These are phyloP conservation scores for Sesia bembeciformis DNA, from an alignment of 2,888 invertebrate genomes.

Conservation along the genomic window DNA sequence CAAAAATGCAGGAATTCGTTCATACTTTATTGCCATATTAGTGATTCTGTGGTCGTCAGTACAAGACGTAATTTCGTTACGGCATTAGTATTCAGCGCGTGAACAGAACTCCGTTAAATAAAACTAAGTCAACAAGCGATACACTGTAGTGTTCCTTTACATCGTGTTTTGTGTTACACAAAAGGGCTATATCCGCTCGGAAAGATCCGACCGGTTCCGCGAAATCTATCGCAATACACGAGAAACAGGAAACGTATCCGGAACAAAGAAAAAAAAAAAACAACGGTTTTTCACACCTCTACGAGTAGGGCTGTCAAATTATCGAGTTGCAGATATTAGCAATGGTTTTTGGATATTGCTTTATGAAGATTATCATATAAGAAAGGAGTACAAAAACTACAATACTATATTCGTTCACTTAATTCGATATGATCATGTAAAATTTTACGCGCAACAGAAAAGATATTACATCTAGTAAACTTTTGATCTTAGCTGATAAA, in stretches of 20 bases:
- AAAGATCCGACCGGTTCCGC: conserved; percentile 54
- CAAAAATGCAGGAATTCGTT: conserved; percentile 13
- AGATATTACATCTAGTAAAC: too few relatives aligned
- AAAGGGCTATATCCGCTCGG: conserved; percentile 65
- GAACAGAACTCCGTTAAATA: conserved; percentile 36
- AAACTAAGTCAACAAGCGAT: conserved; percentile 56
- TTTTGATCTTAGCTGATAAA: too few relatives aligned
- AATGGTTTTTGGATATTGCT: not conserved
- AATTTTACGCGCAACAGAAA: too few relatives aligned
- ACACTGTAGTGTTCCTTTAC: conserved; percentile 29
- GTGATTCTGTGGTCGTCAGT: conserved; percentile 24
- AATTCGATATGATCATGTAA: too few relatives aligned
- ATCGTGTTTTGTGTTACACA: conserved; percentile 51
- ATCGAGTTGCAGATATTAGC: not conserved
- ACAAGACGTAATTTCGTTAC: conserved; percentile 33
- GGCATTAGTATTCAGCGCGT: conserved; percentile 37
- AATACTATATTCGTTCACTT: too few relatives aligned
- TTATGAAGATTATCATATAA: too few relatives aligned
- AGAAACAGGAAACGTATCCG: conserved; percentile 70
- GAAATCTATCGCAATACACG: conserved; percentile 64
- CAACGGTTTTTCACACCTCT: conserved; percentile 37
- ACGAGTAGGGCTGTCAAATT: conserved; percentile 29
- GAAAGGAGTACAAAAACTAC: too few relatives aligned
- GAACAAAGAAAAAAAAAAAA: conserved; percentile 54
- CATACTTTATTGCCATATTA: conserved; percentile 18